Evolutionary conservation across 1,140 invertebrate genomes (phyloP).

Genomic region (Anastrepha obliqua): DNA sequence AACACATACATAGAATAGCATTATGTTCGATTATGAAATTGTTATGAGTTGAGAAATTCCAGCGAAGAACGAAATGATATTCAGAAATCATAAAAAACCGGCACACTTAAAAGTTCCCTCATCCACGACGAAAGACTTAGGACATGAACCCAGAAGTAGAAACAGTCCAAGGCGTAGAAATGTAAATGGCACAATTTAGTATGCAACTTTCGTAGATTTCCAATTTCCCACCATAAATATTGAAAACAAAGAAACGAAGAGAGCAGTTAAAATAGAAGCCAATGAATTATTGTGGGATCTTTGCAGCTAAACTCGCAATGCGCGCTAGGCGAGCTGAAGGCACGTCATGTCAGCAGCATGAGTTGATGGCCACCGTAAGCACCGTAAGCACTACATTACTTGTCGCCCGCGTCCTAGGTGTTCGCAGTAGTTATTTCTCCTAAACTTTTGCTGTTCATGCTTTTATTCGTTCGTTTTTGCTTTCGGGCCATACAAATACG

Average conservation of each 20-base stretch:
- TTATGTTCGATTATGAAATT: neutral
- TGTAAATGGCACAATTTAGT: neutral
- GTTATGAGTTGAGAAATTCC: neutral
- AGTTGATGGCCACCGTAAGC: neutral
- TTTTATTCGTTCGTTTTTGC: neutral
- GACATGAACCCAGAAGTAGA: neutral
- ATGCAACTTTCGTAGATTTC: constrained; percentile 24
- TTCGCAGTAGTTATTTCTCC: neutral
- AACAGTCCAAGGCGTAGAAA: neutral
- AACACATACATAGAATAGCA: neutral
- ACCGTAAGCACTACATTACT: neutral
- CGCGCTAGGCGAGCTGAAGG: neutral
- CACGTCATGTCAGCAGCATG: neutral
- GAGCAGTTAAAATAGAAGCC: neutral
- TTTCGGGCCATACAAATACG: neutral
- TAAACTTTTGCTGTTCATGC: neutral
- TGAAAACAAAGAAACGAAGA: neutral
- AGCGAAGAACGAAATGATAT: neutral
- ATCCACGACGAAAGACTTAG: neutral
- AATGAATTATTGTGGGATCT: constrained; percentile 33
- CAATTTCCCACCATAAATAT: constrained; percentile 41
- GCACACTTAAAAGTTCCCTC: too few relatives aligned
- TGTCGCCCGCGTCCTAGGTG: neutral
- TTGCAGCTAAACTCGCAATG: too few relatives aligned
- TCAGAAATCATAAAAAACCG: neutral